Evolutionary conservation across 2,797 vertebrate species (phyloP), one percentile per base, ranked within the genome.

Genomic region (Phyllotis vaccarum): DNA sequence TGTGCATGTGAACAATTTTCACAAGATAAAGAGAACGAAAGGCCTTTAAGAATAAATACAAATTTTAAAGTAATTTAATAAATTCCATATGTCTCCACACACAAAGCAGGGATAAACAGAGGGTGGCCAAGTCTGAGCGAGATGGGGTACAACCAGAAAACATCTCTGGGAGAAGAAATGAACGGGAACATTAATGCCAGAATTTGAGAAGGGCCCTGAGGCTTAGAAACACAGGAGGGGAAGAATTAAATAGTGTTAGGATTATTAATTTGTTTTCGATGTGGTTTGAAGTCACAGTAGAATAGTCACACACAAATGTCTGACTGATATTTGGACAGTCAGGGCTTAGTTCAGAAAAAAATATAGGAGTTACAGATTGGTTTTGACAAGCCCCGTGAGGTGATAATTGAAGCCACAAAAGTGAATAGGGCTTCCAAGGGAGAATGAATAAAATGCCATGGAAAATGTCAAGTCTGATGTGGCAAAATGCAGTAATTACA

Each of bases 381-480:
- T 92, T 94, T 96, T 3, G 22, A 54, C 40, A 40, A 89, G 52
- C 66, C 40, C 88, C 78, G 64, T 40, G 75, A 95, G 82, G 93
- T 95, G 95, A 96, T 94, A 96, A 96, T 92, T 96, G 88, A 96
- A 94, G 54, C 22, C 49, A 91, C 66, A 81, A 58, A 95, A 60
- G 52, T 80, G 81, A 95, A 95, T 13, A 90, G 29, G 49, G 74
- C 64, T 95, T 94, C 87, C 87, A 81, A 92, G 62, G 85, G 93
- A 95, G 85, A 90, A 89, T 40, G 78, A 96, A 96, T 91, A 93
- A 93, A 96, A 90, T 90, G 76, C 86, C 83, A 93, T 54, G 60
- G 91, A 56, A 96, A 96, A 96, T 82, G 90, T 90, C 74, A 94
- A 91, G 86, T 85, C 27, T 75, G 68, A 97, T 79, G 22, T 78